phyloP scores from a whole-genome alignment of 2,888 invertebrate species.

The Heteromurus nitidus region DNA sequence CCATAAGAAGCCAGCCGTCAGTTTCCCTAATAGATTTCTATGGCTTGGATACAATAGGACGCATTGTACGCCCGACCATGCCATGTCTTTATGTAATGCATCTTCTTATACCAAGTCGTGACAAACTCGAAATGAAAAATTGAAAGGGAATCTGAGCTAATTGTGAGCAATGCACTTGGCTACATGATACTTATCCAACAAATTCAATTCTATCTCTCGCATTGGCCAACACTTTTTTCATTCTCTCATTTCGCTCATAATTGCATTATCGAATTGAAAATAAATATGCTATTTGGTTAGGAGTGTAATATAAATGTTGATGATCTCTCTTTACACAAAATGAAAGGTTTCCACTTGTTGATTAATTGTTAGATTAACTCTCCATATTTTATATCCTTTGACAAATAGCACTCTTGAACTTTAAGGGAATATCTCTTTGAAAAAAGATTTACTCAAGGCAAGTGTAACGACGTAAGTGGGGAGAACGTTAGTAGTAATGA shows the following conservation, averaged over 20 bases:
- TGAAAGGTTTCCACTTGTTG: conserved; percentile 33
- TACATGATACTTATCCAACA: conserved; percentile 33
- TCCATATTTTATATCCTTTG: conserved; percentile 38
- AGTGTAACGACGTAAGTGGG: conserved; percentile 2
- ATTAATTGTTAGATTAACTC: conserved; percentile 52
- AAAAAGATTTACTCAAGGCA: conserved; percentile 10
- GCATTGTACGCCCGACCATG: too few relatives aligned
- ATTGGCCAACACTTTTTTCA: not conserved
- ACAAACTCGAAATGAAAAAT: conserved; percentile 47
- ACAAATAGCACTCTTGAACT: conserved; percentile 51
- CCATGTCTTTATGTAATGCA: too few relatives aligned
- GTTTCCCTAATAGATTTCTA: conserved; percentile 7
- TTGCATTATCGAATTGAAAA: too few relatives aligned
- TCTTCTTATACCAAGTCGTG: conserved; percentile 42
- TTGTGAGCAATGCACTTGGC: conserved; percentile 9
- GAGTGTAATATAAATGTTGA: too few relatives aligned
- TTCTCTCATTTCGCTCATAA: too few relatives aligned
- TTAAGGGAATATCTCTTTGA: conserved; percentile 2
- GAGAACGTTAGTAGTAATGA: conserved; percentile 34
- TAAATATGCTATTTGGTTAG: too few relatives aligned
- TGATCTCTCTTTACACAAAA: not conserved
- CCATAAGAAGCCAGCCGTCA: not conserved
- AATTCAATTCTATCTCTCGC: conserved; percentile 22
- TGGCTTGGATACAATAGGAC: too few relatives aligned
- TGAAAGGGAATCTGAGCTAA: conserved; percentile 41